Conservation (phyloP, 1,140 invertebrate species). For the Pseudachorutes palmiensis region DNA sequence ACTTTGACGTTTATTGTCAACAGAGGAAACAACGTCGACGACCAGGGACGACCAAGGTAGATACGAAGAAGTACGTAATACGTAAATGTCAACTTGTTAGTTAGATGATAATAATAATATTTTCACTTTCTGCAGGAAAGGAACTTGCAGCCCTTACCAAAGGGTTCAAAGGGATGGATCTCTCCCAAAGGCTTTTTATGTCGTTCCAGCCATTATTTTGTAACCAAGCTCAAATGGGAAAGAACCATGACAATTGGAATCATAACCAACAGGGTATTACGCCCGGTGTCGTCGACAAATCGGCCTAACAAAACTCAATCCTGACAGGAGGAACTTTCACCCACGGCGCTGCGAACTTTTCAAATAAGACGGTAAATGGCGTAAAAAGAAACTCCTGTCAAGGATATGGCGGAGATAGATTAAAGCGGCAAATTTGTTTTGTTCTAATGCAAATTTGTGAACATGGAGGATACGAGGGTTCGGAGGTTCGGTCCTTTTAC, state of each 20-base stretch:
- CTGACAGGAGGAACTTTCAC: no score
- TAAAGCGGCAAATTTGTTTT: no score
- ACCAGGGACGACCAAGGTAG: not conserved
- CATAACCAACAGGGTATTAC: not conserved
- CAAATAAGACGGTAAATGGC: no score
- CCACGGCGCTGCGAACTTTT: no score
- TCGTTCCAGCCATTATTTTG: slow-evolving; percentile 3
- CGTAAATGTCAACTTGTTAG: slow-evolving; percentile 12
- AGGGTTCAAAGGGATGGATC: slow-evolving; percentile 8
- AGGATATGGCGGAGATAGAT: no score
- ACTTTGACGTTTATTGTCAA: slow-evolving; percentile 38
- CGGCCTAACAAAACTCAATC: not conserved
- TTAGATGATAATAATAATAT: slow-evolving; percentile 1
- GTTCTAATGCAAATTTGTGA: no score
- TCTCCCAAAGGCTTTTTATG: slow-evolving; percentile 18
- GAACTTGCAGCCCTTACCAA: not conserved
- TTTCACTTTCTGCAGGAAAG: not conserved
- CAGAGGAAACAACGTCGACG: slow-evolving; percentile 16
- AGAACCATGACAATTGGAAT: not conserved
- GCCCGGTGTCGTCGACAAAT: not conserved
- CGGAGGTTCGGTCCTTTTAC: not conserved
- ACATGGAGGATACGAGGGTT: no score
- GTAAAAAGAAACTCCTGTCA: no score
- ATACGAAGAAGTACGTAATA: not conserved
- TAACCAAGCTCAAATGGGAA: not conserved